Base-by-base conservation (phyloP, 1,140 invertebrate genomes). In the Drosophila orosa region DNA sequence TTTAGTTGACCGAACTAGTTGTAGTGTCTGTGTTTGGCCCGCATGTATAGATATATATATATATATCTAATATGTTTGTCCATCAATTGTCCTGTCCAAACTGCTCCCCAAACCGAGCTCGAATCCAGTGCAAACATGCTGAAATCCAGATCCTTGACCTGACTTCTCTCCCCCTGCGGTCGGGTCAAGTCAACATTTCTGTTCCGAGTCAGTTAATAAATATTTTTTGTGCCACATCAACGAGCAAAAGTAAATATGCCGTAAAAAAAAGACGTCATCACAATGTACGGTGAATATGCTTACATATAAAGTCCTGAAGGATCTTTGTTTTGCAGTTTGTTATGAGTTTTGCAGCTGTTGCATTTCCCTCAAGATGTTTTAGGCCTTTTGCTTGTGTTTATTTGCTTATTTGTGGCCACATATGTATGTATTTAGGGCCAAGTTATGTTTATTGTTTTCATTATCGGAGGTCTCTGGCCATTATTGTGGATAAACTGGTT, bases 331-430 rank as follows among this genome's bases (percentile, higher is more conserved):
- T 69, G 68, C 45, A 48, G 60, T 66, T 73, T 59, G 57, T 78
- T 85, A 81, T 85, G 76, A 62, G 33, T 42, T 75, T 45, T 57
- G 59, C 82, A 86, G 82, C 83, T 86, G 82, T 87, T 83, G 82
- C 83, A 55, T 55, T 87, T 86, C 82, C 72, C 78, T 45, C 59
- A 65, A 82, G 57, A 78, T 47, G 73, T 74, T 61, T 72, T 69
- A 68, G 80, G 60, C 58, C 39, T 65, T 61, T 52, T 57, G 44
- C 66, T 35, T 27, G 65, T 45, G 40, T 71, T 71, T 59, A 72
- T 71, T 72, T 71, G 54, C 44, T 42, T 72, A 50, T 59, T 50
- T 72, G 54, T 71, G 69, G 63, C 65, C 67, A 48, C 63, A 57
- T 58, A 22, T 56, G 45, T 27, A 27, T 47, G 45, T 27, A 27